These are phyloP conservation scores for Pachypanchax playfairii DNA, from an alignment of 2,113 vertebrate species.

Conservation along the genomic window DNA sequence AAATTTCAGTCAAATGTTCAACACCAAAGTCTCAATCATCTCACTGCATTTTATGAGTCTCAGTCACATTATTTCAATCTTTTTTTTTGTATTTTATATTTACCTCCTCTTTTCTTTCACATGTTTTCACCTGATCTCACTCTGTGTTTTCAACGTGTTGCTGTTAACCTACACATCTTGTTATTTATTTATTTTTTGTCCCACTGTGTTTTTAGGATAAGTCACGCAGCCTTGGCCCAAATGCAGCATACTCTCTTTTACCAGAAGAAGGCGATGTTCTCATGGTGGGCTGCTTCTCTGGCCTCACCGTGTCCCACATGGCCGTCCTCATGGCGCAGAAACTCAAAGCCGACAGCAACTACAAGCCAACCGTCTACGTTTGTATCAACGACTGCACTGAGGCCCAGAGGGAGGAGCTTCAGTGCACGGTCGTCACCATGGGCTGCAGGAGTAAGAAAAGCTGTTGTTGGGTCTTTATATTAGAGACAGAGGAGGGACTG, in stretches of 20 bases:
- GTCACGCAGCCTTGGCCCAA: constrained; percentile 86
- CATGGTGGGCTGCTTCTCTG: constrained; percentile 82
- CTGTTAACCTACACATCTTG: not conserved
- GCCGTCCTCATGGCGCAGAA: constrained; percentile 74
- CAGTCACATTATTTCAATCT: constrained; percentile 11
- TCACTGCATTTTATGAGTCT: constrained; percentile 13
- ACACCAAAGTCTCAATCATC: constrained; percentile 37
- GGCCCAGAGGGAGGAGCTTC: constrained; percentile 78
- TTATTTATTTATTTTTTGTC: not conserved
- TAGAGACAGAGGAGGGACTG: not conserved
- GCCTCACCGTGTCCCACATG: constrained; percentile 84
- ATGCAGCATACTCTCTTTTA: constrained; percentile 78
- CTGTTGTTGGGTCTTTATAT: constrained; percentile 2
- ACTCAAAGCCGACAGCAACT: constrained; percentile 19
- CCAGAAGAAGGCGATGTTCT: constrained; percentile 81
- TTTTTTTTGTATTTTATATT: constrained; percentile 9
- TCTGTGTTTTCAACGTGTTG: not conserved
- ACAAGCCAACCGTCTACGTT: constrained; percentile 75
- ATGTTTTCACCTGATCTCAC: not conserved
- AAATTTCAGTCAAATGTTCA: constrained; percentile 60
- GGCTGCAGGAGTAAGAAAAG: constrained; percentile 73
- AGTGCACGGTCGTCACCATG: constrained; percentile 74
- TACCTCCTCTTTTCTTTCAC: not conserved
- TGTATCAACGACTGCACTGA: constrained; percentile 79
- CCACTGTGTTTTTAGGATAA: constrained; percentile 83